Evolutionary conservation across 2,113 vertebrate species (phyloP).

Genomic region (Pseudorasbora parva): DNA sequence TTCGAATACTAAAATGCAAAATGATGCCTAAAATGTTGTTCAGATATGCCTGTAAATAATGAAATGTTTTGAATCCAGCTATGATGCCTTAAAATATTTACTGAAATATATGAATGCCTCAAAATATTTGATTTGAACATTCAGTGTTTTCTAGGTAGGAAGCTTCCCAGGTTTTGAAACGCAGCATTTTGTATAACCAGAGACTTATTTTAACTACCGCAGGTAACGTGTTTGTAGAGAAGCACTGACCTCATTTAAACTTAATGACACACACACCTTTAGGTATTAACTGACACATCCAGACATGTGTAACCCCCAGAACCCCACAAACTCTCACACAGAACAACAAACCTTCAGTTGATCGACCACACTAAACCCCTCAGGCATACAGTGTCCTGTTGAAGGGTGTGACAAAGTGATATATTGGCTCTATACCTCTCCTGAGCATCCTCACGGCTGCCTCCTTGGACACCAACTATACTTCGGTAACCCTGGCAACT

Average conservation of each 20-base stretch:
- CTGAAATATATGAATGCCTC: not conserved
- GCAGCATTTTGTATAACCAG: not conserved
- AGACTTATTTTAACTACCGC: not conserved
- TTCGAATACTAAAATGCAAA: not conserved
- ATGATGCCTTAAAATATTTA: not conserved
- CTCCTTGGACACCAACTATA: constrained; percentile 16
- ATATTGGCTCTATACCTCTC: constrained; percentile 21
- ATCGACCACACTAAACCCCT: constrained; percentile 7
- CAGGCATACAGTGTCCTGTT: constrained; percentile 14
- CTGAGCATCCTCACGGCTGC: not conserved
- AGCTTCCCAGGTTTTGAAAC: not conserved
- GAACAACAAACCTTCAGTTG: not conserved
- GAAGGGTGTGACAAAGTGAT: constrained; percentile 11
- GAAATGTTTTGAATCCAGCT: not conserved
- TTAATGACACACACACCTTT: constrained; percentile 4
- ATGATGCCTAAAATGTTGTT: not conserved
- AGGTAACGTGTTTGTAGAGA: not conserved
- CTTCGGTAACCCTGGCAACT: constrained; percentile 41
- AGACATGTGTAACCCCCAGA: not conserved
- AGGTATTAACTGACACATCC: not conserved
- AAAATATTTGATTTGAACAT: not conserved
- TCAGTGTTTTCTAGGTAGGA: not conserved
- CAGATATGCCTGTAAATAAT: not conserved
- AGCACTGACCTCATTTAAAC: not conserved
- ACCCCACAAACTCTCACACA: not conserved